phyloP scores from a whole-genome alignment of 2,113 vertebrate genomes.

The Ascaphus truei region DNA sequence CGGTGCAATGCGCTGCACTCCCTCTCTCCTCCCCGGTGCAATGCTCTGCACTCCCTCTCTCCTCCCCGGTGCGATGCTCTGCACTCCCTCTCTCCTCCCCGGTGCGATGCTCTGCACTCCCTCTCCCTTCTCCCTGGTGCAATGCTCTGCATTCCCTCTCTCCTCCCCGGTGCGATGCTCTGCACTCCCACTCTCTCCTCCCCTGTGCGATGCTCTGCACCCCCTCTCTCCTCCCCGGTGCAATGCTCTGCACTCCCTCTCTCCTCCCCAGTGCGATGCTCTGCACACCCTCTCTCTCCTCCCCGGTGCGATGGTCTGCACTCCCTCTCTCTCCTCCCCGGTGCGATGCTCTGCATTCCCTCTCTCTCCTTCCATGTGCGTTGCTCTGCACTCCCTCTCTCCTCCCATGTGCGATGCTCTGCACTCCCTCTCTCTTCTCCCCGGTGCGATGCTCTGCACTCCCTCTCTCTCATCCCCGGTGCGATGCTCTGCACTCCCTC shows the following conservation, averaged over 20 bases:
- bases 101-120: not conserved
- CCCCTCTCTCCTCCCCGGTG: not conserved
- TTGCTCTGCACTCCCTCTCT: not conserved
- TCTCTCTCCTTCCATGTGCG: too few relatives aligned
- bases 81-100: not conserved
- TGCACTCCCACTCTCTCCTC: too few relatives aligned
- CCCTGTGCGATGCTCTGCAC: not conserved
- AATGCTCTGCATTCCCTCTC: not conserved
- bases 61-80: not conserved
- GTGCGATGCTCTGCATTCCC: not conserved
- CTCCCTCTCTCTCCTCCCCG: not conserved
- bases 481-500: not conserved
- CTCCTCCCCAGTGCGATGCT: not conserved
- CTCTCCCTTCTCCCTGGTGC: not conserved
- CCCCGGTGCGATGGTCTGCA: not conserved
- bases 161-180: not conserved
- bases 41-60: not conserved
- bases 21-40: not conserved
- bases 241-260: not conserved
- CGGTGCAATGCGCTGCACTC: not conserved
- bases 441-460: not conserved
- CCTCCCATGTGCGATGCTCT: not conserved
- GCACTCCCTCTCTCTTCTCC: not conserved
- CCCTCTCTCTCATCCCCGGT: too few relatives aligned
- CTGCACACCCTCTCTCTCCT: not conserved